Base-by-base conservation (phyloP, 1,140 invertebrate genomes). In the Teleopsis dalmanni region DNA sequence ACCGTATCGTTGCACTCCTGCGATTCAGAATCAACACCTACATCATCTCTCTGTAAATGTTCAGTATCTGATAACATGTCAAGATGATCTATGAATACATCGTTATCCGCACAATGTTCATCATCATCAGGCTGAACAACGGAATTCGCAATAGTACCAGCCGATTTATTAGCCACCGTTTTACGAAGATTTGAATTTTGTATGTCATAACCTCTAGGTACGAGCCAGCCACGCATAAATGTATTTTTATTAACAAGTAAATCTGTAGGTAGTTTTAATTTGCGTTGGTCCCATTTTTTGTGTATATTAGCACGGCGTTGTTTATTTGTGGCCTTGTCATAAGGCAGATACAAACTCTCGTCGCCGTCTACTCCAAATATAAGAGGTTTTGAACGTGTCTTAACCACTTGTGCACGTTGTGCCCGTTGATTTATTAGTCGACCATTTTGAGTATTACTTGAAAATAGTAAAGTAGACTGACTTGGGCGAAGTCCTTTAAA, bases 281-380 rank as follows among this genome's bases (percentile, higher is more conserved):
- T 70, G 4, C 60, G 60, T 16, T 62, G 23, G 54, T 70, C 67
- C 68, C 68, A 71, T 44, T 61, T 60, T 47, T 70, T 71, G 27
- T 65, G 67, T 31, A 51, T 58, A 33, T 70, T 70, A 0, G 54
- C 58, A 44, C 61, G 62, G 3, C 62, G 59, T 42, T 54, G 34
- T 37, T 66, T 70, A 5, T 48, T 55, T n/a, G n/a, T n/a, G n/a
- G n/a, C n/a, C 6, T 53, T 59, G 3, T 53, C 35, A 3, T 62
- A 37, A 8, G 52, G 47, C 19, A 60, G 46, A 27, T 66, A 69
- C 0, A 56, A 47, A n/a, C n/a, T n/a, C 29, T 52, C 54, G 23
- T 61, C 59, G 5, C 57, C 55, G 14, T 42, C 50, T n/a, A 57
- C 40, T 1, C 55, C 57, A 46, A 63, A 69, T 14, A 46, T 52